Evolutionary conservation across 2,797 vertebrate genomes (phyloP), one percentile per base, ranked within the genome.

Genomic region (Clarias pachynema): DNA sequence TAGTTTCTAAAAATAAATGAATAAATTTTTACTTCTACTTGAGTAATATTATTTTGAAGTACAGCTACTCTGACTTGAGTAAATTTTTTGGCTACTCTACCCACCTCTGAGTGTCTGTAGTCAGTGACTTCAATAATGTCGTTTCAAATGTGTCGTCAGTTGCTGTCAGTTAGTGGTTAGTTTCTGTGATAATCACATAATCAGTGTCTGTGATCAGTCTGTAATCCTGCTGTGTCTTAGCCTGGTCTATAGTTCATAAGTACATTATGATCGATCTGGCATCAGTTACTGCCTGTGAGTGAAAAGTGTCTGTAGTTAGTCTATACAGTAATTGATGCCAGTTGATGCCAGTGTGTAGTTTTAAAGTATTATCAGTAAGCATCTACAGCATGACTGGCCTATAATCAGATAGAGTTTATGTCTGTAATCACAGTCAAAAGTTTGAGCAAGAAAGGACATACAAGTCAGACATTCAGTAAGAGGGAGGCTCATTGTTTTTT

Each of bases 401-500:
- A 68, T 68, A 68, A 68, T 68, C 66, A 37, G 18, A 22, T 24
- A 0, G 70, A 26, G 70, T 73, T 37, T 49, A 34, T 44, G 22
- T 72, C 69, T 72, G 37, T 49, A 72, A 49, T 49, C 22, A 15
- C 40, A 20, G 57, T 18, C 16, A 31, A 31, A 26, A 31, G 7
- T 5, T 7, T 20, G 1, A 0, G 57, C 22, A 56, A 56, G 0
- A 22, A 56, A 56, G 49, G 49, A 56, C 72, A 56, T 75, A 18
- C 6, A 24, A 75, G n/a, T 26, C 49, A 75, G 53, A 29, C 72
- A 75, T 75, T 31, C 60, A 49, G 81, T 24, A 63, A 59, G 31
- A 93, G 91, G 92, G 91, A 94, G 92, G 92, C 93, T 94, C 88
- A 91, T 92, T 85, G 88, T 93, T 94, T 49, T 49, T 94, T 94